These are phyloP conservation scores for Salvelinus namaycush DNA, from an alignment of 2,113 vertebrate species.

Conservation along the genomic window DNA sequence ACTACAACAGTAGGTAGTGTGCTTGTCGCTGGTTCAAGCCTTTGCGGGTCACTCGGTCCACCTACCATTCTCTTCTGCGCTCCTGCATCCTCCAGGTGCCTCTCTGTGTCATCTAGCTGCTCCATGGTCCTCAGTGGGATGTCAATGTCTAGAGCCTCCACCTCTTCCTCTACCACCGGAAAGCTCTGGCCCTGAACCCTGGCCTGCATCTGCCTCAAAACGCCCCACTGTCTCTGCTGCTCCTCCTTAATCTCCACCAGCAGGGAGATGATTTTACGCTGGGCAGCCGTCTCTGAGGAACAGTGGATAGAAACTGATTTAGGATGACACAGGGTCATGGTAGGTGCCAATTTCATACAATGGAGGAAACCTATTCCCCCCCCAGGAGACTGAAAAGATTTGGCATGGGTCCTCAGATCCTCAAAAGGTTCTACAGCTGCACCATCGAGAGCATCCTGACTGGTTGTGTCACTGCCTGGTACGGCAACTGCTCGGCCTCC, in stretches of 20 bases:
- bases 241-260: slow-evolving; percentile 64
- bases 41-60: not conserved
- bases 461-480: too few relatives aligned
- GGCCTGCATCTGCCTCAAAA: slow-evolving; percentile 61
- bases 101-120: slow-evolving; percentile 61
- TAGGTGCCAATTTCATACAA: too few relatives aligned
- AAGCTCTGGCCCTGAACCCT: slow-evolving; percentile 49
- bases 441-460: too few relatives aligned
- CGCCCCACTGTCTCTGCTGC: slow-evolving; percentile 61
- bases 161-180: slow-evolving; percentile 30
- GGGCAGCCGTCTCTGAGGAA: slow-evolving; percentile 47
- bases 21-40: not conserved
- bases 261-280: slow-evolving; percentile 56
- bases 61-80: slow-evolving; percentile 57
- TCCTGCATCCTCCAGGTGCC: slow-evolving; percentile 47
- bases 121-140: slow-evolving; percentile 60
- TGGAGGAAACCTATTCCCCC: too few relatives aligned
- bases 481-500: too few relatives aligned
- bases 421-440: too few relatives aligned
- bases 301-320: too few relatives aligned
- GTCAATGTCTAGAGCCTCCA: slow-evolving; percentile 57
- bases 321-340: too few relatives aligned
- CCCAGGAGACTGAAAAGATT: too few relatives aligned
- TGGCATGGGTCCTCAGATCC: too few relatives aligned
- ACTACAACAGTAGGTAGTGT: not conserved